phyloP scores from a whole-genome alignment of 2,888 invertebrate genomes.

The Callinectes sapidus region DNA sequence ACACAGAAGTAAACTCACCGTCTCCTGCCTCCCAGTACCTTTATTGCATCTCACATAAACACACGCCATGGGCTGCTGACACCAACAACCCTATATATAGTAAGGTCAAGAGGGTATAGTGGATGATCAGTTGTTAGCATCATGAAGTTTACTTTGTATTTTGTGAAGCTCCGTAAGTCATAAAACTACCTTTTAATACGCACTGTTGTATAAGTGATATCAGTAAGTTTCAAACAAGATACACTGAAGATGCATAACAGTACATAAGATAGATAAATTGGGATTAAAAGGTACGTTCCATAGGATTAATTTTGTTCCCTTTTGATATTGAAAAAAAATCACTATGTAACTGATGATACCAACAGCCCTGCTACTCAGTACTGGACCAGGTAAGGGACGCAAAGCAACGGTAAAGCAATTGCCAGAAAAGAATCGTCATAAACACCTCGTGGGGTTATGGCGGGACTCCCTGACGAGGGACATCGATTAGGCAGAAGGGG shows the following conservation, averaged over 20 bases:
- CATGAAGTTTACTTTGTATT: not conserved
- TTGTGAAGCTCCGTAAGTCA: not conserved
- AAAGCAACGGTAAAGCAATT: not conserved
- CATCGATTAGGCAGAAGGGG: not conserved
- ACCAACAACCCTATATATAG: not conserved
- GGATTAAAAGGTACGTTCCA: not conserved
- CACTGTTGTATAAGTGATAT: not conserved
- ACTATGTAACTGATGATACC: not conserved
- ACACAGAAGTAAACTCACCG: not conserved
- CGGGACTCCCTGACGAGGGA: not conserved
- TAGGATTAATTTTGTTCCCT: not conserved
- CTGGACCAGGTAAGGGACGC: not conserved
- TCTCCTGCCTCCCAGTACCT: not conserved
- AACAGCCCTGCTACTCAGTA: not conserved
- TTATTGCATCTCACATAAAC: not conserved
- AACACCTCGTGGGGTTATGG: not conserved
- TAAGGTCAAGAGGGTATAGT: not conserved
- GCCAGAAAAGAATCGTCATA: not conserved
- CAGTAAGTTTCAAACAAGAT: not conserved
- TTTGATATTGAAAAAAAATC: not conserved
- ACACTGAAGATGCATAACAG: not conserved
- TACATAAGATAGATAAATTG: not conserved
- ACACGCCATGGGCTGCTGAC: not conserved
- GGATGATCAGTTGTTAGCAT: not conserved
- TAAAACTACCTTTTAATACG: not conserved